A percentile compares a stretch with the other conserved stretches of the same genome.
These are phyloP conservation scores for Neolamprologus sp. DNA, from an alignment of 2,113 vertebrate genomes.

Conservation along the genomic window DNA sequence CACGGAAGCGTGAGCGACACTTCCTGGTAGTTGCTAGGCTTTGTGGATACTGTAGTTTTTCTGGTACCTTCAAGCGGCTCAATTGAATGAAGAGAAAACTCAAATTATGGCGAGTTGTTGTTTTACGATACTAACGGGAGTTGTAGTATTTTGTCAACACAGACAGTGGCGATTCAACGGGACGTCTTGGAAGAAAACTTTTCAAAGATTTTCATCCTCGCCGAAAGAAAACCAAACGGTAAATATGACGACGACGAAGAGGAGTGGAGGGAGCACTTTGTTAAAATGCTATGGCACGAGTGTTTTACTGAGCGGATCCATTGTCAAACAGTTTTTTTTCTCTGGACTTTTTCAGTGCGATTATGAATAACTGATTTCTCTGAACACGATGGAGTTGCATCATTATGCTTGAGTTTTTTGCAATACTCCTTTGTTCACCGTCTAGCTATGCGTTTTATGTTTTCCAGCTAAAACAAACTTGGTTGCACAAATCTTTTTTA, in stretches of 20 bases:
- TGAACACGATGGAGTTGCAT: constrained; percentile 63
- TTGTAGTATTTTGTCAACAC: constrained; percentile 57
- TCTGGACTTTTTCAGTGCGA: background rate
- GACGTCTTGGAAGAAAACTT: constrained; percentile 58
- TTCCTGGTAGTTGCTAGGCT: constrained; percentile 14
- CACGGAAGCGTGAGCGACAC: constrained; percentile 48
- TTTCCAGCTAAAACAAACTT: background rate
- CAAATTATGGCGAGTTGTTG: constrained; percentile 25
- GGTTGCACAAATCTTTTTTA: background rate
- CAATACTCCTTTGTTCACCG: background rate
- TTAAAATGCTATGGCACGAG: background rate
- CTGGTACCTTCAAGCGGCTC: fast-evolving
- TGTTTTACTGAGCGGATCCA: background rate
- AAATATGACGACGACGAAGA: constrained; percentile 1
- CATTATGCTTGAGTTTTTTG: constrained; percentile 41
- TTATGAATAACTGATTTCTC: constrained; percentile 46
- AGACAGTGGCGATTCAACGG: constrained; percentile 46
- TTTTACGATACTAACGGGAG: constrained; percentile 16
- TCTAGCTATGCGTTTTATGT: background rate
- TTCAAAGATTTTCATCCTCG: background rate
- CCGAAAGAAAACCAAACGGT: constrained; percentile 15
- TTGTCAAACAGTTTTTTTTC: background rate
- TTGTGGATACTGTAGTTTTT: constrained; percentile 58
- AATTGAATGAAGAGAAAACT: background rate
- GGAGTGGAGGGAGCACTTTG: background rate